Base-by-base conservation (phyloP, 2,113 vertebrate species). In the Myotis brandtii region DNA sequence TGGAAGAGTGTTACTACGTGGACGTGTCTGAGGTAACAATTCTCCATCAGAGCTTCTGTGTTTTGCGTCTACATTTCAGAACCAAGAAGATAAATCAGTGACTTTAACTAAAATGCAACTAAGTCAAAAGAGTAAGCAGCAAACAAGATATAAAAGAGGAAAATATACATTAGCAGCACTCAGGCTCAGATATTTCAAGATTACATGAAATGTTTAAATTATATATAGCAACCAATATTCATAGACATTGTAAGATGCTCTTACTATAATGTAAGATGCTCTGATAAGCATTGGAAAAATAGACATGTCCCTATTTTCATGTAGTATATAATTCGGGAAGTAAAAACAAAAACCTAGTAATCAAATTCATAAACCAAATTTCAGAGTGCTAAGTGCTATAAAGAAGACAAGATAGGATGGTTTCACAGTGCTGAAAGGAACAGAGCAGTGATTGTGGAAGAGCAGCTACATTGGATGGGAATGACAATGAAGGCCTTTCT, bases 1-100 rank as follows among this genome's bases (percentile, higher is more conserved):
- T 98, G 99, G 99, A 97, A 99, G 99, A 77, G 99, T 99, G 98
- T 99, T 99, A 98, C 99, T 99, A 64, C 99, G 99, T 56, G 99
- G 99, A 76, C 99, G 99, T 66, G 99, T 97, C 96, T 99, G 99
- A 93, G 99, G 99, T 95, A 99, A 98, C 95, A 99, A 99, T 97
- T 99, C 99, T 56, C 98, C 99, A 97, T 99, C 99, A 69, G 98
- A 98, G 72, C 97, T 98, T 86, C 99, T 99, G 93, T 99, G 99
- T 98, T 99, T 99, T 98, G 99, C 98, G 98, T 99, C 99, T 99
- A 96, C 72, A 97, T 96, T 67, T 25, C 80, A 94, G 79, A 97
- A 96, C 43, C 73, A 91, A 95, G 9, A 96, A 18, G 37, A 95
- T 0, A 93, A n/a, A 88, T 94, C 50, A 96, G 46, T 92, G 43